Percentiles rank a stretch among this genome's conserved stretches.
phyloP scores from a whole-genome alignment of 1,140 invertebrate genomes.

The Anastrepha obliqua region DNA sequence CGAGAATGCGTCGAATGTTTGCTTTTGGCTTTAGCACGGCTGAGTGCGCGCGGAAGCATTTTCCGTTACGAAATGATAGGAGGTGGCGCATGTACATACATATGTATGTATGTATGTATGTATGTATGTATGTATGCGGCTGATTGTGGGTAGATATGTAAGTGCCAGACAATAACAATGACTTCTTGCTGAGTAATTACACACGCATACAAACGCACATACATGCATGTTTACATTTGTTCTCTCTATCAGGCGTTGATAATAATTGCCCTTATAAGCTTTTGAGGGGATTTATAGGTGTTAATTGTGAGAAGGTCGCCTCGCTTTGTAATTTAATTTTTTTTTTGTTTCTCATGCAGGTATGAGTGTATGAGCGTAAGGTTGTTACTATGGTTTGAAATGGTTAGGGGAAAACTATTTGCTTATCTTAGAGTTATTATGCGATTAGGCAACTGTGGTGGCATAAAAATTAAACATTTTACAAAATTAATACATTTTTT shows the following conservation, averaged over 20 bases:
- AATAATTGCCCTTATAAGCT: slow-evolving; percentile 32
- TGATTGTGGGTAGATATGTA: neutral
- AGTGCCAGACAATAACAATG: too few relatives aligned
- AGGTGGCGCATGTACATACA: neutral
- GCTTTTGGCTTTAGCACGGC: neutral
- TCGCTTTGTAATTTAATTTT: slow-evolving; percentile 5
- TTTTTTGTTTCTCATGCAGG: neutral
- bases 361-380: too few relatives aligned
- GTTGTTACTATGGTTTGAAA: too few relatives aligned
- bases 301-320: slow-evolving; percentile 31
- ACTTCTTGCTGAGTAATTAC: too few relatives aligned
- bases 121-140: neutral
- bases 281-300: slow-evolving; percentile 21
- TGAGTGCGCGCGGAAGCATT: slow-evolving; percentile 11
- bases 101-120: neutral
- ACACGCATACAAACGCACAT: too few relatives aligned
- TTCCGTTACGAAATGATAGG: neutral
- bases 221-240: neutral
- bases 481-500: too few relatives aligned
- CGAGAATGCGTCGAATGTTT: neutral
- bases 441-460: too few relatives aligned
- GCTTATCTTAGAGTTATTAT: too few relatives aligned
- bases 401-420: too few relatives aligned
- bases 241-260: neutral
- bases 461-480: too few relatives aligned